Evolutionary conservation across 2,888 invertebrate species (phyloP).

Genomic region (Cremastobaeus sp.): DNA sequence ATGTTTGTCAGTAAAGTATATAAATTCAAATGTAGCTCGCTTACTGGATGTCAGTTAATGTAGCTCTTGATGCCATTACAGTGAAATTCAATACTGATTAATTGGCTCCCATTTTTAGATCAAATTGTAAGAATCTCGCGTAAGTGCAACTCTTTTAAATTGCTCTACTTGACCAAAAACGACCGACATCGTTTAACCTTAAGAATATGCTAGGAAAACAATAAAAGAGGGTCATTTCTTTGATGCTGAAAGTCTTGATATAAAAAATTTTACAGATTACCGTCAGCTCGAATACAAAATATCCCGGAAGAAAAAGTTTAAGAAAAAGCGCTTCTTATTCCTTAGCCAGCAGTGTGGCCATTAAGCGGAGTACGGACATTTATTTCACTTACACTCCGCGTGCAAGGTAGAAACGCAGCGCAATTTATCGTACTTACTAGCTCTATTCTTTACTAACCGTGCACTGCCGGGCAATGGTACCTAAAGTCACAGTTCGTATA

Average conservation of each 20-base stretch:
- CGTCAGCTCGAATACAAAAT: conserved; percentile 42
- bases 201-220: neutral
- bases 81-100: too few relatives aligned
- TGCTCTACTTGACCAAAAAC: too few relatives aligned
- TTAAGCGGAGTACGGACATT: conserved; percentile 68
- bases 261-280: conserved; percentile 56
- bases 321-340: conserved; percentile 58
- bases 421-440: conserved; percentile 71
- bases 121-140: too few relatives aligned
- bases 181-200: conserved; percentile 13
- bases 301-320: conserved; percentile 45
- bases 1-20: too few relatives aligned
- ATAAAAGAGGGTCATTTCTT: conserved; percentile 10
- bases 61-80: too few relatives aligned
- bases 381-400: conserved; percentile 69
- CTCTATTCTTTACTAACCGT: conserved; percentile 70
- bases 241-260: conserved; percentile 12
- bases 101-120: too few relatives aligned
- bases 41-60: too few relatives aligned
- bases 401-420: conserved; percentile 64
- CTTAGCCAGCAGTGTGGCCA: conserved; percentile 60
- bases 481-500: conserved; percentile 38
- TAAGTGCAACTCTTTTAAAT: too few relatives aligned
- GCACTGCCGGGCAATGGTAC: conserved; percentile 61
- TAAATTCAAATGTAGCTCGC: too few relatives aligned